Base-by-base conservation (phyloP, 2,113 vertebrate species). In the Phaethornis superciliosus region DNA sequence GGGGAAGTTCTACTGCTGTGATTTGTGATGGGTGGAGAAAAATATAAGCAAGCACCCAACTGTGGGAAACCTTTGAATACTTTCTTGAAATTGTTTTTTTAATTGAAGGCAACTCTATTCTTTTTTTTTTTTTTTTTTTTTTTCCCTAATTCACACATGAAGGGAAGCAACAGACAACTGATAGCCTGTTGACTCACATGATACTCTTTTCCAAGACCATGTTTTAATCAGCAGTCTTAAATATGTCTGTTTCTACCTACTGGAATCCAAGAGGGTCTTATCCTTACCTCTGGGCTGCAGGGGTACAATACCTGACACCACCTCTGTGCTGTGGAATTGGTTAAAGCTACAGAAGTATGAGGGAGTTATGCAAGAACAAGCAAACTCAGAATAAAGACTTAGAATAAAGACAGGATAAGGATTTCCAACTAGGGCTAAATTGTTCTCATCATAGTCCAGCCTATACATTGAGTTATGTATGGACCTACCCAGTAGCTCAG, bases 141-240 rank as follows among this genome's bases (percentile, higher is more conserved):
- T 40, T 40, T 40, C 40, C 13, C 27, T 72, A 49, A 80, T 88
- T 82, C 70, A 42, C 63, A 37, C 2, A 2, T 60, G 62, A 80
- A 93, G 63, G 71, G 59, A 80, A 91, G 58, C 16, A 9, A 28
- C 26, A 69, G 79, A 54, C 44, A 93, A 69, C 40, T 72, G 88
- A 82, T 85, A 94, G 3, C 44, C 81, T 89, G 46, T 13, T 76
- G 54, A 69, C 59, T 89, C 86, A 30, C 23, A 33, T 46, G 58
- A 77, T 85, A 28, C 42, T 72, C 55, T 74, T 79, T 95, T 94
- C 78, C 55, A 77, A 80, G 44, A 42, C 55, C 37, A 32, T 80
- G 63, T 91, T 94, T 93, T 90, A 90, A 89, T 89, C 70, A 85
- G 70, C 60, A 91, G 70, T 76, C 51, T 58, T 87, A 89, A 93